Evolutionary conservation across 30 jellyfish, hydroid and myxozoan genomes (phyloP), one percentile per base, ranked within the genome.

Genomic region (Mastigias papua): DNA sequence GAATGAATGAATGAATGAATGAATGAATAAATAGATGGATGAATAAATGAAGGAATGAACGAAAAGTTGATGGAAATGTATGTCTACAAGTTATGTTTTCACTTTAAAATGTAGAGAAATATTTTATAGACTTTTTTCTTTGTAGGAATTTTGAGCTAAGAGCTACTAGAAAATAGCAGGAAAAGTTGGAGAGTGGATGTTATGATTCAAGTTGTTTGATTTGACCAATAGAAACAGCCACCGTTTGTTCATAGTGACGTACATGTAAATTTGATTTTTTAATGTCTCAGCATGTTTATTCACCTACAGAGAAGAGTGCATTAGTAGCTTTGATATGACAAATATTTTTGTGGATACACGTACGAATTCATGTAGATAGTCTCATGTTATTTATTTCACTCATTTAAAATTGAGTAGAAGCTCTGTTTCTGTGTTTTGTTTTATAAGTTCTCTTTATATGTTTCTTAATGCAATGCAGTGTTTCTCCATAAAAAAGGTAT

Each of bases 101-200:
- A 42, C 13, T 42, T 42, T 42, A 42, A 42, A 42, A 4, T 42
- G 7, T 42, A 4, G 54, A 42, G 13, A 8, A 42, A 15, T 42
- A 4, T 8, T 15, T 42, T 42, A 42, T 42, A 42, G 54, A 42
- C 7, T 42, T 42, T 42, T 28, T 70, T 30, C 35, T 70, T 70
- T 2, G 11, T 27, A 70, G 82, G 82, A 70, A 70, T 70, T 70
- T 70, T 42, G 84, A 73, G 42, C 25, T 13, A 15, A 37, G 69
- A 37, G 69, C 58, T 5, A 4, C 69, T 6, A 57, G 23, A 57
- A 57, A 23, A 57, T 57, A 57, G 69, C 69, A 0, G 23, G 54
- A 42, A 42, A 15, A n/a, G 13, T 42, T 8, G 54, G 13, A 42
- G 54, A 42, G 54, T 42, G 54, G 54, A 15, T 42, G 7, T 8